Evolutionary conservation across 2,888 invertebrate genomes (phyloP).

Genomic region (Mesorhabditis belari): DNA sequence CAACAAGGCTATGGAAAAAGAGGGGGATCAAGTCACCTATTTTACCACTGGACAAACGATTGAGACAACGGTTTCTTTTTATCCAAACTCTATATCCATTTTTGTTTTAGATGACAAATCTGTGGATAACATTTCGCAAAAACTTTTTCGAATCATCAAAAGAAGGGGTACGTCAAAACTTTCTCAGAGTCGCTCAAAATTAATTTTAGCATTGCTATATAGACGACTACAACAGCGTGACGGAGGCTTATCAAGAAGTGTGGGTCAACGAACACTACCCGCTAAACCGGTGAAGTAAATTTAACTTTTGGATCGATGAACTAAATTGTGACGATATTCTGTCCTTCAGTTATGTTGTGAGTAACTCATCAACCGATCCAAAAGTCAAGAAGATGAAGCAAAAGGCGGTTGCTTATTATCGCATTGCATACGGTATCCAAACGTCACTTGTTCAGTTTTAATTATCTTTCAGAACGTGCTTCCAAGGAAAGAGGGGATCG

Average conservation of each 20-base stretch:
- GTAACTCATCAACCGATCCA: background rate
- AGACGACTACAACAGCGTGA: background rate
- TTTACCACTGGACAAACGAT: background rate
- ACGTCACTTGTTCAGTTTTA: no score
- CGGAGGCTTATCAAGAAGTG: background rate
- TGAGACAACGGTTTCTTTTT: background rate
- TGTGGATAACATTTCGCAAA: background rate
- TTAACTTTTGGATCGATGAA: background rate
- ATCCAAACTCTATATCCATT: background rate
- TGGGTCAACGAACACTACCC: background rate
- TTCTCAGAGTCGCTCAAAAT: no score
- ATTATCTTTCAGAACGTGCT: background rate
- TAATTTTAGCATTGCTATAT: background rate
- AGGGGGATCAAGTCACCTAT: background rate
- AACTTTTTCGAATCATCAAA: background rate
- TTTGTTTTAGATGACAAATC: background rate
- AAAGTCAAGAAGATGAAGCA: background rate
- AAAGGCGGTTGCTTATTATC: background rate
- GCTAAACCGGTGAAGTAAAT: background rate
- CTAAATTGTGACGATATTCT: no score
- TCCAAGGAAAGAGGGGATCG: background rate
- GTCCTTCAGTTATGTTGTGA: background rate
- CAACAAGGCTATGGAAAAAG: slow-evolving; percentile 11
- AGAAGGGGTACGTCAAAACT: no score
- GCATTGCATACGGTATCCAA: background rate